Base-by-base conservation (phyloP, 30 jellyfish, hydroid and myxozoan genomes). In the Cassiopea xamachana region DNA sequence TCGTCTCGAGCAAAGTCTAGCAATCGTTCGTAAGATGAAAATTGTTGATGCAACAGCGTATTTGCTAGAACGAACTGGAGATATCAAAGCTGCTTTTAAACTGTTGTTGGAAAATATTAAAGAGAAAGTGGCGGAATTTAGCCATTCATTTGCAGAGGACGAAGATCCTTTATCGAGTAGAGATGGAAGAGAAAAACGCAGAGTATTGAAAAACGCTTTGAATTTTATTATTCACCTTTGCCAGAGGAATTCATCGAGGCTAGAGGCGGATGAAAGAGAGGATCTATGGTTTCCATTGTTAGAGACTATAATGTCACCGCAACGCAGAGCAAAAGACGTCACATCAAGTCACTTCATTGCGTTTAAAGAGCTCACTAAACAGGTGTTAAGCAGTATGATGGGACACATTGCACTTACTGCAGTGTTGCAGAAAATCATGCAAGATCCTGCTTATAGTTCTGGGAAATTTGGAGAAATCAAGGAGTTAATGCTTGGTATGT, bases 291-390 rank as follows among this genome's bases (percentile, higher is more conserved):
- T 96, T 79, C 99, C 99, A 1, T 83, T 96, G 44, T 89, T 96
- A 7, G 99, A 96, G 72, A 74, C 98, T 1, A 97, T 96, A 14
- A 96, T 96, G 99, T 98, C 99, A 2, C 99, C 99, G 19, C 99
- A 96, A 72, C 77, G 98, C 6, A 70, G 95, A 60, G 96, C 89
- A 27, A 90, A 86, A 81, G 99, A 92, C 67, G 89, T 92, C 79
- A 82, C 95, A 13, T 96, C 99, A 7, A 68, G 77, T 19, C 99
- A 96, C 82, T 96, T 92, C 80, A 73, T 96, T 15, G 96, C 96
- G 9, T 96, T 88, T 90, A 96, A 96, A 79, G 99, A 96, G 67
- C 90, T 92, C 45, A 96, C 99, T 13, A 96, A 92, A 78, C 98
- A 89, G 60, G 98, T 96, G 18, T 87, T 96, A 64, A 92, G 93